Percentiles rank a stretch among this genome's conserved stretches.
Conservation (phyloP, 37 sponge, comb jelly and placozoan species). For the Spongilla lacustris region DNA sequence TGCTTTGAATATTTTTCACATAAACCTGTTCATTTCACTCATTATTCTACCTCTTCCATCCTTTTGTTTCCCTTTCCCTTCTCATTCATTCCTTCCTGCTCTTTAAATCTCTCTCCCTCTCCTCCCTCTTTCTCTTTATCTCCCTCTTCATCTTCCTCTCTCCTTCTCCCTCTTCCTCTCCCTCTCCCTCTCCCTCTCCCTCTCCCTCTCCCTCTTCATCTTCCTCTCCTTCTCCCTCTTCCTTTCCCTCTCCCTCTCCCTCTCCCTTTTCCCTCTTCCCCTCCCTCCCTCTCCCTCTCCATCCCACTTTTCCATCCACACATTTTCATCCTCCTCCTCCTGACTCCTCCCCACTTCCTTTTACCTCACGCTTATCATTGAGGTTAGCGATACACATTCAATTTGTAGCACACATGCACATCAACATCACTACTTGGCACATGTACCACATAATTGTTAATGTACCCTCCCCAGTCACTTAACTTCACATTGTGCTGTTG, state of each 20-base stretch:
- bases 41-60: not conserved
- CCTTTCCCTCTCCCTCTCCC: not conserved
- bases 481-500: too few species aligned
- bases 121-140: constrained; percentile 3
- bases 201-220: not conserved
- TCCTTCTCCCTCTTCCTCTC: too few species aligned
- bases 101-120: not conserved
- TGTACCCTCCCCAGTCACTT: not conserved
- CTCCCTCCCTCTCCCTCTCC: not conserved
- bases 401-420: not conserved
- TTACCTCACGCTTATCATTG: too few species aligned
- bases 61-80: not conserved
- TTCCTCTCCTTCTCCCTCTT: not conserved
- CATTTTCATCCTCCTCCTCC: not conserved
- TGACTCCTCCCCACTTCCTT: too few species aligned
- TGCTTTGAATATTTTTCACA: not conserved
- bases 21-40: not conserved
- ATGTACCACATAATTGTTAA: not conserved
- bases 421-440: not conserved
- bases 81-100: not conserved
- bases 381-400: too few species aligned
- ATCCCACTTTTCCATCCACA: too few species aligned
- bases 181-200: not conserved
- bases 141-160: not conserved
- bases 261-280: not conserved